Base-by-base conservation (phyloP, 2,797 vertebrate genomes). In the Dendrocincla fuliginosa region DNA sequence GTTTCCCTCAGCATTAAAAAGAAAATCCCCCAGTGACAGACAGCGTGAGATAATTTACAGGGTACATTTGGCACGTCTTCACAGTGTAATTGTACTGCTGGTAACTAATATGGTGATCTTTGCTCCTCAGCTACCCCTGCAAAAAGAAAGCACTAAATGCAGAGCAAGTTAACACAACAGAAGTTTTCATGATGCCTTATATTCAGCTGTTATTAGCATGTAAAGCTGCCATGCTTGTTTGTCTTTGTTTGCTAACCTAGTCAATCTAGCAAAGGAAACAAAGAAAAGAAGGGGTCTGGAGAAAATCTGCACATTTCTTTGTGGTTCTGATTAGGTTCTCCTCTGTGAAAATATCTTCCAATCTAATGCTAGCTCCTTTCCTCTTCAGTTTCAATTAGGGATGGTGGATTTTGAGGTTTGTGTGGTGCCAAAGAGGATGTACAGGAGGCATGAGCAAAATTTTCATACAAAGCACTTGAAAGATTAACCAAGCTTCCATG, bases 1-100 rank as follows among this genome's bases (percentile, higher is more conserved):
- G 90, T 61, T 93, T 88, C 37, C 44, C 71, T 86, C 82, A 75
- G 95, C 84, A 91, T 73, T 65, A 92, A 88, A 92, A 90, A 84
- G 27, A 80, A 61, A 61, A 30, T n/a, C 84, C 57, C 42, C 52
- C 4, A 5, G 57, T 82, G 80, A 60, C 56, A 65, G 2, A 81
- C 10, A 71, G 14, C 1, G 25, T 23, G 57, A 93, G 64, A 74
- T 90, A 92, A 95, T 89, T 92, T 89, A 96, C 52, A 78, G 57
- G 74, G 55, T 56, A 70, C 56, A 74, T 47, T 88, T 80, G 63
- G 59, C 65, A 50, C 2, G 5, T 64, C 32, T 53, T 87, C 87
- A 44, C 75, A 91, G 44, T 60, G 71, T n/a, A 78, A 92, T 37
- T 87, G 39, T 41, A 77, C 59, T 93, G 81, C 70, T 68, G 79